Evolutionary conservation across 2,797 vertebrate genomes (phyloP).

Genomic region (Schizopygopsis malacanthus): DNA sequence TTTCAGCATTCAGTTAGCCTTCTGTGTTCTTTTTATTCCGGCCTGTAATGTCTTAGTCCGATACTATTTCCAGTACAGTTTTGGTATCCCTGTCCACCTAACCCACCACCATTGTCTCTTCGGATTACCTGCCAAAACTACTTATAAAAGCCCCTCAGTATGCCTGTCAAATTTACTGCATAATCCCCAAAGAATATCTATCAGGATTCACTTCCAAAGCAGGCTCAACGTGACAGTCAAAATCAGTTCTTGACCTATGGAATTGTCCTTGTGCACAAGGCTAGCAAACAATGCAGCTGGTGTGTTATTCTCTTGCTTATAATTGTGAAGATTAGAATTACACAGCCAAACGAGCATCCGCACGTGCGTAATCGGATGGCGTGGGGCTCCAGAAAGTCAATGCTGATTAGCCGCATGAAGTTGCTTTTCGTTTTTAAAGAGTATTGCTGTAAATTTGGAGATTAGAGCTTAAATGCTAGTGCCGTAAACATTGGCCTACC

Average conservation of each 20-base stretch:
- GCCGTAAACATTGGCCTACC: constrained; percentile 4
- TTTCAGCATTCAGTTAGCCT: constrained; percentile 25
- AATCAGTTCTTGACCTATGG: constrained; percentile 42
- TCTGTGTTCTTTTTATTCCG: constrained; percentile 12
- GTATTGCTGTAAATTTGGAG: constrained; percentile 76
- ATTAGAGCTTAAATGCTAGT: constrained; percentile 70
- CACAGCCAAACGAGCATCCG: constrained; percentile 50
- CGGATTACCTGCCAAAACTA: constrained; percentile 63
- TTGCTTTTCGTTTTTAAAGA: constrained; percentile 76
- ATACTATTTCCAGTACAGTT: constrained; percentile 51
- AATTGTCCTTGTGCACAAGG: constrained; percentile 13
- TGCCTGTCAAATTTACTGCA: constrained; percentile 58
- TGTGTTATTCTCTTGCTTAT: constrained; percentile 20
- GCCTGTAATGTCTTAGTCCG: constrained; percentile 44
- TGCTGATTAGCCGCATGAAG: constrained; percentile 69
- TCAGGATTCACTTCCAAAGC: constrained; percentile 43
- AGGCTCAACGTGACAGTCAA: constrained; percentile 39
- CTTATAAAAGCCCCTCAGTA: constrained; percentile 52
- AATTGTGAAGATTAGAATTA: constrained; percentile 56
- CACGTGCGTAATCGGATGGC: constrained; percentile 53
- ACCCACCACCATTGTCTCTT: constrained; percentile 26
- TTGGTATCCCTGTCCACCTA: neutral
- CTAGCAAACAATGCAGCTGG: constrained; percentile 28
- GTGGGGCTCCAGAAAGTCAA: constrained; percentile 70
- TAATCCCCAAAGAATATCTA: constrained; percentile 52